Percentiles rank a stretch among this genome's conserved stretches.
These are phyloP conservation scores for Zaprionus lineosus DNA, from an alignment of 2,888 invertebrate genomes.

Conservation along the genomic window DNA sequence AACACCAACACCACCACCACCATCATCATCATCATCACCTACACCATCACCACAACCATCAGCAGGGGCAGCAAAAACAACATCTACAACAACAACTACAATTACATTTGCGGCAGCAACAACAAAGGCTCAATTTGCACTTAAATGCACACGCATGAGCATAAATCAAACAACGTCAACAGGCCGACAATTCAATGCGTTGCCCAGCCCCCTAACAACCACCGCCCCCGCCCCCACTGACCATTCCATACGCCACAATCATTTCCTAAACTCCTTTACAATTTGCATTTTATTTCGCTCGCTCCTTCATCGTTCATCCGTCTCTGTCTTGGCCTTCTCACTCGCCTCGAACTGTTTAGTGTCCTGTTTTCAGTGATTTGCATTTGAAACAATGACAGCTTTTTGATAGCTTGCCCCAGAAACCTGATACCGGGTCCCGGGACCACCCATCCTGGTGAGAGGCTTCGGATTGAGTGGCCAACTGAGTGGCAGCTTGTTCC, in stretches of 20 bases:
- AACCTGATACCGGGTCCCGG: conserved; percentile 3
- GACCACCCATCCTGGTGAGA: neutral
- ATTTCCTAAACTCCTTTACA: too few species aligned
- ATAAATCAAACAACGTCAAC: conserved; percentile 64
- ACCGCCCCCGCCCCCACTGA: neutral
- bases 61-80: neutral
- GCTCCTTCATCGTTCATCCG: neutral
- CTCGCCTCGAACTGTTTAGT: conserved; percentile 54
- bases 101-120: conserved; percentile 6
- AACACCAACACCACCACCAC: neutral
- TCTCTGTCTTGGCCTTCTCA: conserved; percentile 8
- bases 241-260: too few species aligned
- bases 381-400: conserved; percentile 68
- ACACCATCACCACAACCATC: neutral
- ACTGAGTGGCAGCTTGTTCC: conserved; percentile 24
- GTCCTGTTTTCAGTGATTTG: conserved; percentile 63
- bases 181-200: too few species aligned
- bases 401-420: conserved; percentile 45
- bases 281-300: too few species aligned
- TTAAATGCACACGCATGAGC: conserved; percentile 64
- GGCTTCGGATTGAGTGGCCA: conserved; percentile 21
- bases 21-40: neutral
- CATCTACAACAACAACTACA: conserved; percentile 4
- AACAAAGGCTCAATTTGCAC: conserved; percentile 65
- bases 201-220: too few species aligned